Evolutionary conservation across 2,113 vertebrate genomes (phyloP).

Genomic region (Nothoprocta pentlandii): DNA sequence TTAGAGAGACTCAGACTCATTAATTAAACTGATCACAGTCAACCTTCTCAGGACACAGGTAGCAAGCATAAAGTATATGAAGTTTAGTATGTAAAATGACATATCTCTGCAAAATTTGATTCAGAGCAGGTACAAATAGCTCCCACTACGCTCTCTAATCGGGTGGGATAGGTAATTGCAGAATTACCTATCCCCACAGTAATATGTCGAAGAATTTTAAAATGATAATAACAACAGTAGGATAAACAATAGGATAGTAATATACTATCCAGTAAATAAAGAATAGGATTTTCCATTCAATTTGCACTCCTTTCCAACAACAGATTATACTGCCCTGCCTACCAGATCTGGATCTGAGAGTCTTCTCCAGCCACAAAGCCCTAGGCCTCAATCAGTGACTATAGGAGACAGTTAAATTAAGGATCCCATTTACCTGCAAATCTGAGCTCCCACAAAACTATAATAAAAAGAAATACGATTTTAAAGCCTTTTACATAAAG

Average conservation of each 20-base stretch:
- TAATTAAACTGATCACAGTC: background rate
- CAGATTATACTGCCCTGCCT: background rate
- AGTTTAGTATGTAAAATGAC: no score
- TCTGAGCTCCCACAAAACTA: background rate
- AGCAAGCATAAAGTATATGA: background rate
- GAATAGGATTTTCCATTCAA: background rate
- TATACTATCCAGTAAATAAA: background rate
- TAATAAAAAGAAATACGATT: background rate
- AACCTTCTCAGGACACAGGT: background rate
- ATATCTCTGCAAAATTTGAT: background rate
- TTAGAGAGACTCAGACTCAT: background rate
- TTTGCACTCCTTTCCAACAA: background rate
- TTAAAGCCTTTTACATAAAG: background rate
- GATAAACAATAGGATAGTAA: no score
- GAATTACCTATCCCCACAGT: background rate
- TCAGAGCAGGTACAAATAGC: background rate
- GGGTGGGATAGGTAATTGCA: no score
- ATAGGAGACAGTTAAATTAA: background rate
- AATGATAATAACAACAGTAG: background rate
- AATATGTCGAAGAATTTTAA: background rate
- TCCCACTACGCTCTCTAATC: background rate
- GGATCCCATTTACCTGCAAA: background rate
- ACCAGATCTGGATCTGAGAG: background rate
- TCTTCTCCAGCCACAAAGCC: background rate
- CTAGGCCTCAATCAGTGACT: background rate